phyloP scores from a whole-genome alignment of 2,888 invertebrate genomes.

The Patella pellucida region DNA sequence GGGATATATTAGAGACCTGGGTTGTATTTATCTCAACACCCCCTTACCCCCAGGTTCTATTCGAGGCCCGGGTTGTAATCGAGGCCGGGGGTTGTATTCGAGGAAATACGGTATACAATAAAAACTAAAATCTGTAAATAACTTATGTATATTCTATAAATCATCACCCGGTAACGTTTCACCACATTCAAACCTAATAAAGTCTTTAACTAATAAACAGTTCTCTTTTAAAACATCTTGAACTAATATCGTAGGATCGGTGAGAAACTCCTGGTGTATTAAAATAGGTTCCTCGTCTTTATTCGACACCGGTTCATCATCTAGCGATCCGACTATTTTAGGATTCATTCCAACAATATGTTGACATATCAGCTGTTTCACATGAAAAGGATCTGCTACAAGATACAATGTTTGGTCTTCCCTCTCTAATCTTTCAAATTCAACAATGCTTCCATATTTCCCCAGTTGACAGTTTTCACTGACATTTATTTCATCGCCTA shows the following conservation, averaged over 20 bases:
- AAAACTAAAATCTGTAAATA: too few species aligned
- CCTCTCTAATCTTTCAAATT: conserved; percentile 75
- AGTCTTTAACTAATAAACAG: conserved; percentile 79
- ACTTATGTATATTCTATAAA: background rate
- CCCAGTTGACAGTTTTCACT: conserved; percentile 73
- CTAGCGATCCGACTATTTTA: conserved; percentile 47
- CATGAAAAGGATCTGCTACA: background rate
- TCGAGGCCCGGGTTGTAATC: too few species aligned
- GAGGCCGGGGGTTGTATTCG: too few species aligned
- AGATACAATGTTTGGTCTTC: conserved; percentile 13
- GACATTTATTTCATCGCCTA: conserved; percentile 38
- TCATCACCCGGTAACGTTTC: conserved; percentile 69
- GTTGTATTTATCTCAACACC: too few species aligned
- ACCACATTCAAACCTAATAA: conserved; percentile 89
- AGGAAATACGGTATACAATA: too few species aligned
- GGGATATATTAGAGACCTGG: too few species aligned
- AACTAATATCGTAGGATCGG: conserved; percentile 83
- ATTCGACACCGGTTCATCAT: conserved; percentile 18
- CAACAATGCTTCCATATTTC: conserved; percentile 88
- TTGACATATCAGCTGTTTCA: conserved; percentile 83
- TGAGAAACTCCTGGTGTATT: conserved; percentile 88
- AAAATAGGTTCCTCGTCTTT: conserved; percentile 78
- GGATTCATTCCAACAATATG: conserved; percentile 83
- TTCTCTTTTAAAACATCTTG: conserved; percentile 79
- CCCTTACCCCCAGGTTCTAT: too few species aligned